Conservation (phyloP, 2,113 vertebrate species). For the Phocoena sinus region DNA sequence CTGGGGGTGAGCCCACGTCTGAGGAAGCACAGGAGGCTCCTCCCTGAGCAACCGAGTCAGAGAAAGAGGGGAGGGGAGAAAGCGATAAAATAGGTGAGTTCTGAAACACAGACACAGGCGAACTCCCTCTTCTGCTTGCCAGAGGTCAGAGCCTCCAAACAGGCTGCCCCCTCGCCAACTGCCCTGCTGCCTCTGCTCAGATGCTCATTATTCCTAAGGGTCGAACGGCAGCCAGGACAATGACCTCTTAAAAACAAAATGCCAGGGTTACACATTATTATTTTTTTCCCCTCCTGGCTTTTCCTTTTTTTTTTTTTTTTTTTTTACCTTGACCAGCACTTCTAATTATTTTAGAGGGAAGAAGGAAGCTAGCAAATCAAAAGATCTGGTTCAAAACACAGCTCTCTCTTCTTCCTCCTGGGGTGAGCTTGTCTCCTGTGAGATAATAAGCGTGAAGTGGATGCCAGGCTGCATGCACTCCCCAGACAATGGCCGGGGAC, state of each 20-base stretch:
- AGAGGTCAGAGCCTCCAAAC: neutral
- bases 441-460: constrained; percentile 55
- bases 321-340: constrained; percentile 66
- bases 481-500: constrained; percentile 55
- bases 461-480: constrained; percentile 2
- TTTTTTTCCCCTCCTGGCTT: constrained; percentile 36
- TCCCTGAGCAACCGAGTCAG: neutral
- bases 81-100: neutral
- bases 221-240: constrained; percentile 65
- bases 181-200: constrained; percentile 60
- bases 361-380: constrained; percentile 69
- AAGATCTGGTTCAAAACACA: constrained; percentile 49
- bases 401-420: constrained; percentile 37
- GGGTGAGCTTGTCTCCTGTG: neutral
- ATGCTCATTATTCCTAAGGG: constrained; percentile 76
- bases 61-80: neutral
- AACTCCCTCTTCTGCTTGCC: neutral
- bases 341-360: constrained; percentile 78
- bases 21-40: neutral
- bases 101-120: neutral
- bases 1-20: neutral
- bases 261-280: neutral
- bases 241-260: constrained; percentile 54
- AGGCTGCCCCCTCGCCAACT: constrained; percentile 52
- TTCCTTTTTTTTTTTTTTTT: neutral